A percentile compares a stretch with the other conserved stretches of the same genome.
Conservation (phyloP, 2,797 vertebrate genomes). For the Malacoraja senta region DNA sequence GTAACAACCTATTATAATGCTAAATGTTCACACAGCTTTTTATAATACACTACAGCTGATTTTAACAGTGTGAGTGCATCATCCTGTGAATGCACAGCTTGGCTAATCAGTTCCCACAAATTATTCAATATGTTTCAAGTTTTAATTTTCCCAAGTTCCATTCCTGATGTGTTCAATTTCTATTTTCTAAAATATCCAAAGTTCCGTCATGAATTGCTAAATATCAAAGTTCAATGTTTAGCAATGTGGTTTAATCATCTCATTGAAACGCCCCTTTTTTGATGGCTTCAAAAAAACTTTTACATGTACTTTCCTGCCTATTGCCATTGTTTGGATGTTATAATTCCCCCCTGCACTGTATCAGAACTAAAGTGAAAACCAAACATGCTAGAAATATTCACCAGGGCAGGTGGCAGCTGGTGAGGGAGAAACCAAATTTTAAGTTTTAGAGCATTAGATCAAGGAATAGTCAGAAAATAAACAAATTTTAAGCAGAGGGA, state of each 20-base stretch:
- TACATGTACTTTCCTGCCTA: neutral
- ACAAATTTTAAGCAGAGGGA: no score
- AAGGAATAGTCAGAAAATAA: no score
- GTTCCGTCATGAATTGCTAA: neutral
- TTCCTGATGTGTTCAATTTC: neutral
- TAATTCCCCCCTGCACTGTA: neutral
- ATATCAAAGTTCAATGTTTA: neutral
- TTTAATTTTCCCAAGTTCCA: neutral
- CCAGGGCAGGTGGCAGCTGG: no score
- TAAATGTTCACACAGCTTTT: neutral
- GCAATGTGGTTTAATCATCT: neutral
- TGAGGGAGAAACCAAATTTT: no score
- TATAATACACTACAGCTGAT: neutral
- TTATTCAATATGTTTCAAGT: neutral
- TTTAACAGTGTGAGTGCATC: neutral
- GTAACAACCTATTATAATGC: neutral
- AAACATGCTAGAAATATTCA: no score
- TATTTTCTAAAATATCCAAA: neutral
- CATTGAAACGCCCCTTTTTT: neutral
- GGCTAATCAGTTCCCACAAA: neutral
- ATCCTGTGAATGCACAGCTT: neutral
- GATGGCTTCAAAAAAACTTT: neutral
- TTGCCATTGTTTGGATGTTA: neutral
- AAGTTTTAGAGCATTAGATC: no score
- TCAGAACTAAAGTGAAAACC: neutral